Percentiles rank a stretch among this genome's conserved stretches.
These are phyloP conservation scores for Neolamprologus multifasciatus DNA, from an alignment of 2,797 vertebrate genomes.

Conservation along the genomic window DNA sequence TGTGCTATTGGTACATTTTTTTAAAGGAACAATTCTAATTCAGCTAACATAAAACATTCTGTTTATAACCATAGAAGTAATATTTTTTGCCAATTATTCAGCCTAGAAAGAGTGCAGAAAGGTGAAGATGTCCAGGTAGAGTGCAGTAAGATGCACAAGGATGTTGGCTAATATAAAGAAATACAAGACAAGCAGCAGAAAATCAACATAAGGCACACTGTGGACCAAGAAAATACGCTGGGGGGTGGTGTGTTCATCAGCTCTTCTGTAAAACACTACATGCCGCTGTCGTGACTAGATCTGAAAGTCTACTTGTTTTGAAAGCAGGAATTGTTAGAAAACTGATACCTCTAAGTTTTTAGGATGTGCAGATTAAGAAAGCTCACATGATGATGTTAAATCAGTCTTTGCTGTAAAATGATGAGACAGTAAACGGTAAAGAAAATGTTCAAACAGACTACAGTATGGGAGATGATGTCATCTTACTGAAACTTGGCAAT, in stretches of 20 bases:
- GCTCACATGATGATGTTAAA: not conserved
- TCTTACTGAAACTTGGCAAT: not conserved
- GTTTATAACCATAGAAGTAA: not conserved
- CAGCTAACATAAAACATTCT: not conserved
- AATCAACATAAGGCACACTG: not conserved
- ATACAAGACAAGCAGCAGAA: not conserved
- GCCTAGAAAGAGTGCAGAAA: not conserved
- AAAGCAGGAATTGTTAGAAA: accelerated
- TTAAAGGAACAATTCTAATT: not conserved
- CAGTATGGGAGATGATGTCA: not conserved
- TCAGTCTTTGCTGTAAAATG: not conserved
- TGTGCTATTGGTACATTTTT: not conserved
- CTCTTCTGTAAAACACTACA: not conserved
- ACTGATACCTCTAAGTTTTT: not conserved
- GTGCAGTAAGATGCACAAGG: not conserved
- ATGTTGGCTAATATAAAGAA: not conserved
- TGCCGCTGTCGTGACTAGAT: accelerated
- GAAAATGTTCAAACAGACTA: not conserved
- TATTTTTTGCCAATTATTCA: not conserved
- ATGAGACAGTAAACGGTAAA: not conserved
- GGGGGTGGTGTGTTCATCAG: not conserved
- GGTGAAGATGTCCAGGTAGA: not conserved
- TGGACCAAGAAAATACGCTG: not conserved
- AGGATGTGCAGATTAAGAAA: not conserved
- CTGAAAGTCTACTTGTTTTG: not conserved